Percentiles rank a stretch among this genome's conserved stretches.
These are phyloP conservation scores for Serrognathus titanus DNA, from an alignment of 2,888 invertebrate genomes.

Conservation along the genomic window DNA sequence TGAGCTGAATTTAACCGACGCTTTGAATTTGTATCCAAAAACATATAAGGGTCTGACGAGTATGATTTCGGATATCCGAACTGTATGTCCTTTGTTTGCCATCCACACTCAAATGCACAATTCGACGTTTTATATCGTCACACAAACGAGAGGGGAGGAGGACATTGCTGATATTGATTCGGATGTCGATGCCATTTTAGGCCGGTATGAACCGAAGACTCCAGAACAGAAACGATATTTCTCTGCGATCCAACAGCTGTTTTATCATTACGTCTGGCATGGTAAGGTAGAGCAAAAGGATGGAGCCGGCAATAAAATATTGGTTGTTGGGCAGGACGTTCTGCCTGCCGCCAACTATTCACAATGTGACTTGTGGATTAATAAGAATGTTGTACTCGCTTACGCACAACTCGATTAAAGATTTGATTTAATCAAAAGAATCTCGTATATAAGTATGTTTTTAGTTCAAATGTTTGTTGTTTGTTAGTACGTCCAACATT, in stretches of 20 bases:
- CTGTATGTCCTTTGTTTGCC: constrained; percentile 72
- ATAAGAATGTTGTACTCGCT: constrained; percentile 63
- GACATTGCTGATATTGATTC: constrained; percentile 53
- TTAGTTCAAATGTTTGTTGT: no score
- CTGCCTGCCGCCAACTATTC: constrained; percentile 63
- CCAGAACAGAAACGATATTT: constrained; percentile 72
- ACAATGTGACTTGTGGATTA: constrained; percentile 74
- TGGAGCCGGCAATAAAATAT: constrained; percentile 52
- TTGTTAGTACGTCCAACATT: not conserved
- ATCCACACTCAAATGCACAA: constrained; percentile 61
- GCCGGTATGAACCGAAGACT: constrained; percentile 62
- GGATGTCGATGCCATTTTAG: constrained; percentile 77
- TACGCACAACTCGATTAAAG: constrained; percentile 73
- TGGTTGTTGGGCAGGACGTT: constrained; percentile 70
- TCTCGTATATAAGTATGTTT: not conserved
- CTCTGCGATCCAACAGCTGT: constrained; percentile 75
- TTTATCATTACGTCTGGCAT: constrained; percentile 77
- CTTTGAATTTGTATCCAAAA: constrained; percentile 63
- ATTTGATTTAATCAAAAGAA: not conserved
- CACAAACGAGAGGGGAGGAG: constrained; percentile 56
- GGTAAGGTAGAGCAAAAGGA: constrained; percentile 63
- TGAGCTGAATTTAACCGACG: constrained; percentile 59
- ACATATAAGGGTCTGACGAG: constrained; percentile 64
- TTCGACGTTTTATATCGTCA: constrained; percentile 72
- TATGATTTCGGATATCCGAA: constrained; percentile 75